phyloP scores from a whole-genome alignment of 1,140 invertebrate genomes.

The Ephestia elutella region DNA sequence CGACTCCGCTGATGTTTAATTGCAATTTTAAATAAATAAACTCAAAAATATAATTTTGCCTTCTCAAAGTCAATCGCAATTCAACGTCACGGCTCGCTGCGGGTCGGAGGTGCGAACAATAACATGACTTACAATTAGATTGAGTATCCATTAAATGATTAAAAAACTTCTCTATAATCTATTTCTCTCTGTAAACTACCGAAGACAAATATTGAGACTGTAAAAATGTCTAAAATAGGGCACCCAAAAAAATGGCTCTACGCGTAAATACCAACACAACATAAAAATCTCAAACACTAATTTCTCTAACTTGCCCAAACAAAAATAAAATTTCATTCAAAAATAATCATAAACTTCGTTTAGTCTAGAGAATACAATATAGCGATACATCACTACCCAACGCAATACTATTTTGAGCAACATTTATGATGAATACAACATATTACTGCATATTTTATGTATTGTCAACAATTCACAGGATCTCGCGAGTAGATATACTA shows the following conservation, averaged over 20 bases:
- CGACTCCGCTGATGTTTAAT: background rate
- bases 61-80: too few relatives aligned
- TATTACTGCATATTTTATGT: conserved; percentile 50
- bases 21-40: background rate
- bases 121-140: background rate
- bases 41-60: background rate
- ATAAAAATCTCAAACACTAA: conserved; percentile 7
- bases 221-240: background rate
- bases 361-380: conserved; percentile 27
- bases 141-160: conserved; percentile 8
- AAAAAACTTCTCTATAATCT: conserved; percentile 2
- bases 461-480: conserved; percentile 69
- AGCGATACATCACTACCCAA: conserved; percentile 35
- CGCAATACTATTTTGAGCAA: conserved; percentile 63
- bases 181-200: conserved; percentile 2
- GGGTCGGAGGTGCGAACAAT: background rate
- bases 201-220: background rate
- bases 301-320: conserved; percentile 5
- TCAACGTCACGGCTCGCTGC: too few relatives aligned
- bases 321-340: conserved; percentile 13
- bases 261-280: background rate
- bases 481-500: conserved; percentile 44
- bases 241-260: background rate
- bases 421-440: conserved; percentile 54
- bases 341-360: conserved; percentile 18